Conservation (phyloP, 2,888 invertebrate species). For the Euplagia quadripunctaria region DNA sequence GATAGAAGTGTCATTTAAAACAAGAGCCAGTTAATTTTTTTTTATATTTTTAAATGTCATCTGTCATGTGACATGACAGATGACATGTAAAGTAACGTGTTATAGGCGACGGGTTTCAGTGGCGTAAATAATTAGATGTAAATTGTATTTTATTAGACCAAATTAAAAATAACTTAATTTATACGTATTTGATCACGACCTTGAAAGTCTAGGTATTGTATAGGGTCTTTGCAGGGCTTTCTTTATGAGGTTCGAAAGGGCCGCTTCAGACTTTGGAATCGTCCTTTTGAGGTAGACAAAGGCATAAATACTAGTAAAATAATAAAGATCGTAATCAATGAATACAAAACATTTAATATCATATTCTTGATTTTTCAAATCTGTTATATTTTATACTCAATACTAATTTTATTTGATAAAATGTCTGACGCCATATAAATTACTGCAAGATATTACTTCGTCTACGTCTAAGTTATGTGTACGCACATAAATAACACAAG, state of each 20-base stretch:
- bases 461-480: slow-evolving; percentile 28
- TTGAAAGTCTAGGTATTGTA: too few relatives aligned
- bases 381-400: too few relatives aligned
- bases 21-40: background rate
- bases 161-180: background rate
- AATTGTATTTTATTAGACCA: background rate
- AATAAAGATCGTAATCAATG: too few relatives aligned
- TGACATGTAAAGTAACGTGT: background rate
- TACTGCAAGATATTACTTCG: background rate
- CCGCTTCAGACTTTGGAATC: background rate
- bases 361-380: too few relatives aligned
- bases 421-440: too few relatives aligned
- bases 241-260: too few relatives aligned
- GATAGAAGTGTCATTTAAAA: background rate
- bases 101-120: background rate
- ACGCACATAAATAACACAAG: slow-evolving; percentile 35
- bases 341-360: too few relatives aligned
- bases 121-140: background rate
- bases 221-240: too few relatives aligned
- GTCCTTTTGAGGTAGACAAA: background rate
- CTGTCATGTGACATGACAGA: background rate
- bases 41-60: background rate
- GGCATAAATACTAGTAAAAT: background rate
- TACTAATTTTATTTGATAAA: too few relatives aligned
- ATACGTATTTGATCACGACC: background rate